phyloP scores from a whole-genome alignment of 2,888 invertebrate species.

The Eupithecia abbreviata region DNA sequence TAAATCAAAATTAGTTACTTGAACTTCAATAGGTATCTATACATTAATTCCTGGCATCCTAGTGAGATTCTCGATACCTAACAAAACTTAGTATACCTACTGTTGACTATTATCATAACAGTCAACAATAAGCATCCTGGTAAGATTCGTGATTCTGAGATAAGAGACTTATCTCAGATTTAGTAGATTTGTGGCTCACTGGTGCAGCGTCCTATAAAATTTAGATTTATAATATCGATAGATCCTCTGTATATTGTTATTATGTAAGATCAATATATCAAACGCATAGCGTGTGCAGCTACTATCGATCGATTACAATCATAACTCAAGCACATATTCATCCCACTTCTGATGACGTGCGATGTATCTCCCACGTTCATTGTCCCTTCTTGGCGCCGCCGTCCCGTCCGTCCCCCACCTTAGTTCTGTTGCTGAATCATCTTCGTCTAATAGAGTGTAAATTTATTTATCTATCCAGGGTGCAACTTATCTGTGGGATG shows the following conservation, averaged over 20 bases:
- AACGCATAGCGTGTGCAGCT: neutral
- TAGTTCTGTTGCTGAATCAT: conserved; percentile 67
- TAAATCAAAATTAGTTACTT: neutral
- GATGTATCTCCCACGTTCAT: conserved; percentile 18
- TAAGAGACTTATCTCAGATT: neutral
- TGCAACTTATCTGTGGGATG: conserved; percentile 22
- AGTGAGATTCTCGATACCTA: too few relatives aligned
- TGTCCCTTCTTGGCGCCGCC: conserved; percentile 41
- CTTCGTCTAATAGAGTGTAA: conserved; percentile 70
- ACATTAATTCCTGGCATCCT: too few relatives aligned
- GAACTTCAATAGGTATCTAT: neutral
- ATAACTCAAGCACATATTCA: conserved; percentile 14
- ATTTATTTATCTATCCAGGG: conserved; percentile 62
- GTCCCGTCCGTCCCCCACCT: conserved; percentile 46
- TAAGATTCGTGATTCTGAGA: too few relatives aligned
- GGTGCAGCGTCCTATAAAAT: too few relatives aligned
- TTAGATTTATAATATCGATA: neutral
- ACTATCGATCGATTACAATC: neutral
- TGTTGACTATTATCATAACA: too few relatives aligned
- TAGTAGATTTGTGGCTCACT: too few relatives aligned
- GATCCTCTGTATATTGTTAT: neutral
- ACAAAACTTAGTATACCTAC: too few relatives aligned
- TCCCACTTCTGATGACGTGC: conserved; percentile 20
- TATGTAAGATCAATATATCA: conserved; percentile 1
- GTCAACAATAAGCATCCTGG: too few relatives aligned